Base-by-base conservation (phyloP, 2,113 vertebrate species). In the Sceloporus undulatus region DNA sequence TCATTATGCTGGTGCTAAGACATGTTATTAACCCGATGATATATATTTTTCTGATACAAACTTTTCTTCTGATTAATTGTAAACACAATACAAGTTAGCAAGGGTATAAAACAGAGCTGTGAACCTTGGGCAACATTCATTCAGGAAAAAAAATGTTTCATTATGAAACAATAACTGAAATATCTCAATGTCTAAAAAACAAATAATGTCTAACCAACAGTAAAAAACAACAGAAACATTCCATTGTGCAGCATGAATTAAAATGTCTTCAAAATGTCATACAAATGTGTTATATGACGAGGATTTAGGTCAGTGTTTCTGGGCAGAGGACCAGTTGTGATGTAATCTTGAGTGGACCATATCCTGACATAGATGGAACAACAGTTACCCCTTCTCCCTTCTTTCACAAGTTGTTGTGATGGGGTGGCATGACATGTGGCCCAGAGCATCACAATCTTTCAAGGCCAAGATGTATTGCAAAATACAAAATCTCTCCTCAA, bases 1-100 rank as follows among this genome's bases (percentile, higher is more conserved):
- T 82, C 70, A 87, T 75, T 87, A 48, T 75, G 54, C 11, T 42
- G 14, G 23, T 87, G 54, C 75, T 87, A 25, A 56, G 56, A 75
- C 48, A 9, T 65, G 25, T 73, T 87, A 87, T 82, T 87, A 87
- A 75, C 9, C 23, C 29, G 48, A 80, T 42, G 54, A 48, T 62
- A 21, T 48, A 87, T 75, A 52, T 9, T 62, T 82, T 87, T 82
- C 79, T 52, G 65, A 9, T 19, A 87, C 76, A 76, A 56, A 48
- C 16, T 18, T 29, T 87, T 52, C n/a, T 27, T 76, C 4, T 87
- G 71, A 2, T 7, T 76, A 82, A 66, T 21, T 52, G 29, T 54
- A 75, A 87, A 62, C 62, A 74, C 68, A 65, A 42, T 73, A 74
- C 52, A 75, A 81, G 38, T 82, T 81, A 59, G 40, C 54, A 42